Percentiles rank a stretch among this genome's conserved stretches.
Evolutionary conservation across 2,113 vertebrate genomes (phyloP).

Genomic region (Ciconia boyciana): DNA sequence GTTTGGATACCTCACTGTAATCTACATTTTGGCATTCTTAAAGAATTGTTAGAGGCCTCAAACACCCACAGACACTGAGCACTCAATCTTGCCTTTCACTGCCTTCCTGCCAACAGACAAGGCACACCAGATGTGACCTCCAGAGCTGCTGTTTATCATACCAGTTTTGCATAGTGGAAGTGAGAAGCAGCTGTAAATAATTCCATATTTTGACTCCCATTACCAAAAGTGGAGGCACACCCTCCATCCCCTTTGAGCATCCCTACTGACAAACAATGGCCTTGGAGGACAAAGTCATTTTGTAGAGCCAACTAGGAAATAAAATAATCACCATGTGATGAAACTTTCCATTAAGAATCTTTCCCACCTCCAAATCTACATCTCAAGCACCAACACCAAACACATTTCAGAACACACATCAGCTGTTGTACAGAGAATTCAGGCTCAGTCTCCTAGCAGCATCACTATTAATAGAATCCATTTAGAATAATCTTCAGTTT

Average conservation of each 20-base stretch:
- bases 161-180: background rate
- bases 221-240: background rate
- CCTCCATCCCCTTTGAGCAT: background rate
- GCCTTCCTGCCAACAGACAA: background rate
- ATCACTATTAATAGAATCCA: constrained; percentile 65
- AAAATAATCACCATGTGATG: background rate
- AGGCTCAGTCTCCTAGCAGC: constrained; percentile 66
- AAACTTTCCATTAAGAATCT: background rate
- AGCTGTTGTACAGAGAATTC: constrained; percentile 60
- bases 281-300: background rate
- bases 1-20: background rate
- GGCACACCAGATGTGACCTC: background rate
- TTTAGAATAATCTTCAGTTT: constrained; percentile 66
- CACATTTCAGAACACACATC: constrained; percentile 51
- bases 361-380: background rate
- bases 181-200: background rate
- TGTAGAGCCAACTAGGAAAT: background rate
- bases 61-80: background rate
- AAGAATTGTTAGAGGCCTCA: background rate
- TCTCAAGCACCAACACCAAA: constrained; percentile 26
- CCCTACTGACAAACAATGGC: background rate
- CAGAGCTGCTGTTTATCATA: background rate
- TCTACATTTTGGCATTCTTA: background rate
- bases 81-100: background rate
- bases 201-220: background rate